Base-by-base conservation (phyloP, 2,888 invertebrate species). In the Lithophane semibrunnea region DNA sequence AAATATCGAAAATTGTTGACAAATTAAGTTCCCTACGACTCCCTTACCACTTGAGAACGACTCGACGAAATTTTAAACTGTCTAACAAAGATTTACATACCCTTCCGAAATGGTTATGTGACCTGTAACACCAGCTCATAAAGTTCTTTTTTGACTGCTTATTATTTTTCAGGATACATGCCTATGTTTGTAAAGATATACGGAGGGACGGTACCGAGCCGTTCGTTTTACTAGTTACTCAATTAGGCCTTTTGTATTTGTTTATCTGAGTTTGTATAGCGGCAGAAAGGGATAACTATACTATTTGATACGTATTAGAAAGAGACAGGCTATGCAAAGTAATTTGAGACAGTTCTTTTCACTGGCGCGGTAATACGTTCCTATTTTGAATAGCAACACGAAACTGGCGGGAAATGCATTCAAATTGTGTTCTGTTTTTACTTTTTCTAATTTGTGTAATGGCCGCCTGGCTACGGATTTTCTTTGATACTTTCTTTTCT, bases 211-310 rank as follows among this genome's bases (percentile, higher is more conserved):
- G 93, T 91, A 94, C 94, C 92, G 93, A 94, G 94, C 94, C 94
- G 95, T 95, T 95, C 96, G 95, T 95, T 96, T 95, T 96, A 96
- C 96, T 96, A 96, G 96, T 97, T 96, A 97, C 96, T 97, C 97
- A 97, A 97, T 97, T 97, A 97, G 97, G 96, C 96, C 96, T 96
- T 97, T 96, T 97, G 97, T 97, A 95, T 97, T 96, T 97, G 96
- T 96, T 97, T 96, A 96, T 96, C 95, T 95, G 95, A 96, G 96
- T 96, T 96, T 96, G 95, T 96, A 94, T 94, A 96, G 95, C 92
- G 90, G 87, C 80, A 86, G 93, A 96, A 85, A 88, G 91, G 80
- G 94, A 95, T 73, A 82, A 79, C 86, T 67, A 88, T 92, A 93
- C 65, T 66, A 63, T 63, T 72, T 69, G 9, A 16, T 44, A 61